A percentile compares a stretch with the other conserved stretches of the same genome.
These are phyloP conservation scores for Propithecus coquereli DNA, from an alignment of 2,113 vertebrate species.

Conservation along the genomic window DNA sequence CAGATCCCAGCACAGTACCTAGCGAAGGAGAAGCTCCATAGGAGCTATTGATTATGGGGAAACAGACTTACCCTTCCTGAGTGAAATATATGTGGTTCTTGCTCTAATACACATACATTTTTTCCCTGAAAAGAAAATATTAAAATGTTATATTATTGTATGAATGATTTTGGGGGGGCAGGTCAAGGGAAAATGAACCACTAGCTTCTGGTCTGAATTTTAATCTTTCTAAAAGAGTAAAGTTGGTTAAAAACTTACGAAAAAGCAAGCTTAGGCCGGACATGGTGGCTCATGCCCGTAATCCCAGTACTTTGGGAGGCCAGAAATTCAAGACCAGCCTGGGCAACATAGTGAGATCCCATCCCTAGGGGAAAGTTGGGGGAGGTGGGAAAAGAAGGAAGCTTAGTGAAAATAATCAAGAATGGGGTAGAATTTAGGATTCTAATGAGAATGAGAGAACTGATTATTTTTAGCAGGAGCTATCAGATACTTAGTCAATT, in stretches of 20 bases:
- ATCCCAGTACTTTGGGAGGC: too few species aligned
- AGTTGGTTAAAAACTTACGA: background rate
- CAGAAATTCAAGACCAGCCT: too few species aligned
- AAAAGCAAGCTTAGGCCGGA: background rate
- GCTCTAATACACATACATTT: background rate
- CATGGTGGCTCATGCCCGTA: too few species aligned
- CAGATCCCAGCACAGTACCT: background rate
- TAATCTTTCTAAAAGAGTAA: background rate
- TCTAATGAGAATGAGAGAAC: background rate
- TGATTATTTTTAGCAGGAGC: background rate
- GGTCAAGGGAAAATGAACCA: background rate
- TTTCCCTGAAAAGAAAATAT: background rate
- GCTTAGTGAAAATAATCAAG: background rate
- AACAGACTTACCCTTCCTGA: background rate
- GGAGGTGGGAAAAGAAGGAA: background rate
- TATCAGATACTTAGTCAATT: background rate
- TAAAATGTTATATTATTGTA: too few species aligned
- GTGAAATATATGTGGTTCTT: background rate
- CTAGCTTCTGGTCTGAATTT: background rate
- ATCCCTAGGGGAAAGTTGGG: background rate
- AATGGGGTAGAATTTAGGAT: background rate
- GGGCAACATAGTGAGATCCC: background rate
- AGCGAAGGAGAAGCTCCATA: background rate
- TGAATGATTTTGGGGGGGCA: background rate
- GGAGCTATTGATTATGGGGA: background rate